A percentile compares a stretch with the other conserved stretches of the same genome.
Evolutionary conservation across 2,888 invertebrate species (phyloP).

Genomic region (Orthosia cruda): DNA sequence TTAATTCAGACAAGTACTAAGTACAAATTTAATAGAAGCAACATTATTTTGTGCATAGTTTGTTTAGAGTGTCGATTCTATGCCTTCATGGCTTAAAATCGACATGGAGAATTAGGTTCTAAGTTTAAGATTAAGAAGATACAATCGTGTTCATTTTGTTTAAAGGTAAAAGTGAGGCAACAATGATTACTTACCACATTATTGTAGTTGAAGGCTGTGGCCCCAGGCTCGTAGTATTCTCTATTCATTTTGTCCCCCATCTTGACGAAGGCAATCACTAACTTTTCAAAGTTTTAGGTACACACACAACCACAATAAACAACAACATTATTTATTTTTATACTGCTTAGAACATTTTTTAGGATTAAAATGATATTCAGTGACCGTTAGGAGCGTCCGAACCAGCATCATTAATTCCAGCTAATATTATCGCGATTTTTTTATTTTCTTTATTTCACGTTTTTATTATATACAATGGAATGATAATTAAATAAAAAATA

Average conservation of each 20-base stretch:
- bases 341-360: constrained; percentile 62
- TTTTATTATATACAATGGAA: constrained; percentile 45
- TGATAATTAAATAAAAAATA: constrained; percentile 38
- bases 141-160: constrained; percentile 25
- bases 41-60: background rate
- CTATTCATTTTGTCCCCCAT: constrained; percentile 89
- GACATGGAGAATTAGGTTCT: background rate
- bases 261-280: constrained; percentile 72
- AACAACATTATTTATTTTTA: constrained; percentile 67
- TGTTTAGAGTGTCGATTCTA: background rate
- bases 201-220: constrained; percentile 89
- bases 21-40: constrained; percentile 4
- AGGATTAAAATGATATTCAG: constrained; percentile 69
- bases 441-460: constrained; percentile 21
- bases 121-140: background rate
- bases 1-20: constrained; percentile 35
- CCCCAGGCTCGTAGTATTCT: constrained; percentile 87
- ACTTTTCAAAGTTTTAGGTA: constrained; percentile 72
- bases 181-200: constrained; percentile 87
- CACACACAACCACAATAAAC: constrained; percentile 73
- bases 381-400: constrained; percentile 84
- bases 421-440: constrained; percentile 10
- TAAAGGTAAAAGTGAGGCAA: constrained; percentile 69
- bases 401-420: constrained; percentile 78
- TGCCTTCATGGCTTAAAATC: background rate